These are phyloP conservation scores for Melanotaenia pygmaea DNA, from an alignment of 2,797 vertebrate species.

Conservation along the genomic window DNA sequence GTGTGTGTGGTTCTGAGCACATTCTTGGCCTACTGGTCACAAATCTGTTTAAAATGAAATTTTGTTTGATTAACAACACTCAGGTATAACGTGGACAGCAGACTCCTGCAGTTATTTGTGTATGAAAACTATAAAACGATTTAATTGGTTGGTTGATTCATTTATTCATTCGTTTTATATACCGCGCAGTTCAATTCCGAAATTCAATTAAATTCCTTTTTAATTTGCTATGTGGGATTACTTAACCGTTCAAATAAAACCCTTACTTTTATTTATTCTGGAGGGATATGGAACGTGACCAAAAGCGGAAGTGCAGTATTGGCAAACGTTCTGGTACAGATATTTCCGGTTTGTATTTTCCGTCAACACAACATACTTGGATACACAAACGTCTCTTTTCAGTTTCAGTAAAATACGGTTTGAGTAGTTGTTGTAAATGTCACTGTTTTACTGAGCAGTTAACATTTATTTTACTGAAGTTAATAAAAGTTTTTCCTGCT, in stretches of 20 bases:
- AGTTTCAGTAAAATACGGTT: constrained; percentile 9
- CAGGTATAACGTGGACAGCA: no score
- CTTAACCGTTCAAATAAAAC: not conserved
- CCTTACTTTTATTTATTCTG: constrained; percentile 9
- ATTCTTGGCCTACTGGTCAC: no score
- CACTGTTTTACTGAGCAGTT: not conserved
- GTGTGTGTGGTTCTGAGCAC: no score
- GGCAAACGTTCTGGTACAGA: constrained; percentile 1
- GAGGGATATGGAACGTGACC: not conserved
- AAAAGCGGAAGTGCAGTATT: constrained; percentile 6
- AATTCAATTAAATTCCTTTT: no score
- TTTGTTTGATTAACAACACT: no score
- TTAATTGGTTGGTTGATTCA: no score
- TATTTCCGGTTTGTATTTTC: constrained; percentile 67
- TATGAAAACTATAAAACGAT: no score
- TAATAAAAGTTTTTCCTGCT: not conserved
- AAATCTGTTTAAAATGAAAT: no score
- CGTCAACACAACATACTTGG: constrained; percentile 72
- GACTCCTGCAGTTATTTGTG: no score
- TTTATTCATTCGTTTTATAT: no score
- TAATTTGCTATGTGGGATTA: no score
- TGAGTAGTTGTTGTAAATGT: not conserved
- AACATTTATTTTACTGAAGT: not conserved
- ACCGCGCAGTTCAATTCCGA: no score
- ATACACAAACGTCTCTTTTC: not conserved